phyloP scores from a whole-genome alignment of 1,140 invertebrate genomes.

The Neomicropteryx cornuta region DNA sequence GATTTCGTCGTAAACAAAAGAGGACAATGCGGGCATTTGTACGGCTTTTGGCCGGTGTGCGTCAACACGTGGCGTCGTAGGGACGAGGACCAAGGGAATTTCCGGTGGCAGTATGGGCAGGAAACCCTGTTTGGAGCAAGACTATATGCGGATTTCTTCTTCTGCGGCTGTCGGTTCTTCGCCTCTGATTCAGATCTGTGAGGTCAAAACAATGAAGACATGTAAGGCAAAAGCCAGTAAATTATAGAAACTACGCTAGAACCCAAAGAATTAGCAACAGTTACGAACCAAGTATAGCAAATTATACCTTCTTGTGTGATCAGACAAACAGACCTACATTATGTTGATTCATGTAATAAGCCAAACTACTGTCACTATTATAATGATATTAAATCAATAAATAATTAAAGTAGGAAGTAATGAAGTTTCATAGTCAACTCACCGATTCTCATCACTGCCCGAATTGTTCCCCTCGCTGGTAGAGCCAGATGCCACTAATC shows the following conservation, averaged over 20 bases:
- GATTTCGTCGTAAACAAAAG: slow-evolving; percentile 93
- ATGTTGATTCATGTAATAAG: no score
- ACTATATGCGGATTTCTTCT: slow-evolving; percentile 92
- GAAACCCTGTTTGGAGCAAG: slow-evolving; percentile 85
- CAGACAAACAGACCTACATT: no score
- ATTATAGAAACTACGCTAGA: no score
- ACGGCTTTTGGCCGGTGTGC: slow-evolving; percentile 93
- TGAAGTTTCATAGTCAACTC: no score
- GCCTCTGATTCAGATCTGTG: slow-evolving; percentile 47
- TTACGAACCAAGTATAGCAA: neutral
- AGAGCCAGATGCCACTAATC: slow-evolving; percentile 55
- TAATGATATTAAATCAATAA: neutral
- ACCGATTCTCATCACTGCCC: slow-evolving; percentile 69
- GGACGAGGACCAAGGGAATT: slow-evolving; percentile 94
- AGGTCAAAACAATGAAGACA: slow-evolving; percentile 12
- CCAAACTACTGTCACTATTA: no score
- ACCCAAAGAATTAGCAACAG: neutral
- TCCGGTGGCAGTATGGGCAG: slow-evolving; percentile 84
- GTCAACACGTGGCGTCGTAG: slow-evolving; percentile 84
- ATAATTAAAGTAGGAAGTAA: neutral
- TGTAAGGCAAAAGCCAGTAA: no score
- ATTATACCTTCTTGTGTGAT: no score
- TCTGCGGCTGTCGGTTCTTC: slow-evolving; percentile 40
- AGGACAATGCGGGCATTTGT: slow-evolving; percentile 84
- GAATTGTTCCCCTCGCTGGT: slow-evolving; percentile 70